phyloP scores from a whole-genome alignment of 2,888 invertebrate genomes.

The Cantharis nigra region DNA sequence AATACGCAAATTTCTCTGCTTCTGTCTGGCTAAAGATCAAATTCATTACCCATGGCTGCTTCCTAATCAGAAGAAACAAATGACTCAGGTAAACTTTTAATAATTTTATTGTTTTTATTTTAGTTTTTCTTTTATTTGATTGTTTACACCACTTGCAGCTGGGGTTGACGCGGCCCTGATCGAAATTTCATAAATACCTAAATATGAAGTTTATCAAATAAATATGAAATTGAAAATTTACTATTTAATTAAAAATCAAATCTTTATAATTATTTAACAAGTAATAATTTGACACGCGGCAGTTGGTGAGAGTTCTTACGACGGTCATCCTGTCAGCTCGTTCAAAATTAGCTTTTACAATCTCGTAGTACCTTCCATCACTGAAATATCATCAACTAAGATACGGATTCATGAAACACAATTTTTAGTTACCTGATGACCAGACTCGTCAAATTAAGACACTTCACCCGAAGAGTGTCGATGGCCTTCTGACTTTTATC shows the following conservation, averaged over 20 bases:
- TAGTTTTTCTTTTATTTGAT: no score
- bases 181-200: no score
- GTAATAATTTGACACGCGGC: constrained; percentile 92
- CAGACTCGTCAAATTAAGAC: constrained; percentile 88
- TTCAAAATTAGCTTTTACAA: constrained; percentile 99
- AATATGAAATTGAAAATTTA: not conserved
- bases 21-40: no score
- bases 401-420: not conserved
- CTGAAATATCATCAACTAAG: constrained; percentile 58
- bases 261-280: constrained; percentile 92
- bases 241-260: constrained; percentile 88
- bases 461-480: constrained; percentile 94
- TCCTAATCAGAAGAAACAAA: no score
- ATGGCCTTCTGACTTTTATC: constrained; percentile 99
- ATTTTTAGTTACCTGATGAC: constrained; percentile 74
- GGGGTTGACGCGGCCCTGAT: no score
- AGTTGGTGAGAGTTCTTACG: constrained; percentile 95
- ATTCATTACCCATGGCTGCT: no score
- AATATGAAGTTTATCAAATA: not conserved
- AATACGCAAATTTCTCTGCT: no score
- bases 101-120: no score
- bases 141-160: no score
- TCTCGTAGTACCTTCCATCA: constrained; percentile 98
- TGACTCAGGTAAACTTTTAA: no score
- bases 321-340: constrained; percentile 96